These are phyloP conservation scores for Myocastor coypus DNA, from an alignment of 2,113 vertebrate species.

Conservation along the genomic window DNA sequence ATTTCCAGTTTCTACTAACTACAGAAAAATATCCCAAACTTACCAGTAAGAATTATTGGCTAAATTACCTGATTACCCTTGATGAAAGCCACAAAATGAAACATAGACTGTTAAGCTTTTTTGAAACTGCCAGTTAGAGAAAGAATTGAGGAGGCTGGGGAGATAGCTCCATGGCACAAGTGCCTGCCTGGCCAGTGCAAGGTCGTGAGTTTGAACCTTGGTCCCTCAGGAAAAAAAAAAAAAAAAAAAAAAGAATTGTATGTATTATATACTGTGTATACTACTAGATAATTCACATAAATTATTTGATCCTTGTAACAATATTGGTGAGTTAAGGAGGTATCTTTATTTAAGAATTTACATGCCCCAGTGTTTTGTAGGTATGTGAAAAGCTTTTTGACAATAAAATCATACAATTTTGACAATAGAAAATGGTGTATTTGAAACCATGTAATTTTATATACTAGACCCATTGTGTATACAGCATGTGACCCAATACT, in stretches of 20 bases:
- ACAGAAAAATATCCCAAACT: not conserved
- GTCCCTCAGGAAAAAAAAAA: too few relatives aligned
- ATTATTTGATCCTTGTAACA: constrained; percentile 53
- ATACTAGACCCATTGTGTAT: not conserved
- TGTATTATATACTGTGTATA: constrained; percentile 10
- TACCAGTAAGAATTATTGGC: constrained; percentile 37
- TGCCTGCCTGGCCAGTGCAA: too few relatives aligned
- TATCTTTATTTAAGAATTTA: constrained; percentile 41
- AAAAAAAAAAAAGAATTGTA: constrained; percentile 11
- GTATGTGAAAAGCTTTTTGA: constrained; percentile 36
- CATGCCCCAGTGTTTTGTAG: constrained; percentile 43
- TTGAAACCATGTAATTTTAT: constrained; percentile 33
- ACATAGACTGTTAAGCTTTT: not conserved
- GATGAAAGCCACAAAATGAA: not conserved
- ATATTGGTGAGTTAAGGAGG: not conserved
- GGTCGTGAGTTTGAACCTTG: too few relatives aligned
- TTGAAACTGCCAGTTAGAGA: not conserved
- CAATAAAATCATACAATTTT: constrained; percentile 31
- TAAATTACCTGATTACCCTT: constrained; percentile 15
- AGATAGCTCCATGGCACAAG: too few relatives aligned
- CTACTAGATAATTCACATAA: constrained; percentile 9
- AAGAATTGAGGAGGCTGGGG: too few relatives aligned
- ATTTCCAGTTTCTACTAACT: constrained; percentile 19
- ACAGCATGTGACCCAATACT: not conserved
- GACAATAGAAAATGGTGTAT: constrained; percentile 27